These are phyloP conservation scores for Hippocampus guttulatus DNA, from an alignment of 2,113 vertebrate genomes.

Conservation along the genomic window DNA sequence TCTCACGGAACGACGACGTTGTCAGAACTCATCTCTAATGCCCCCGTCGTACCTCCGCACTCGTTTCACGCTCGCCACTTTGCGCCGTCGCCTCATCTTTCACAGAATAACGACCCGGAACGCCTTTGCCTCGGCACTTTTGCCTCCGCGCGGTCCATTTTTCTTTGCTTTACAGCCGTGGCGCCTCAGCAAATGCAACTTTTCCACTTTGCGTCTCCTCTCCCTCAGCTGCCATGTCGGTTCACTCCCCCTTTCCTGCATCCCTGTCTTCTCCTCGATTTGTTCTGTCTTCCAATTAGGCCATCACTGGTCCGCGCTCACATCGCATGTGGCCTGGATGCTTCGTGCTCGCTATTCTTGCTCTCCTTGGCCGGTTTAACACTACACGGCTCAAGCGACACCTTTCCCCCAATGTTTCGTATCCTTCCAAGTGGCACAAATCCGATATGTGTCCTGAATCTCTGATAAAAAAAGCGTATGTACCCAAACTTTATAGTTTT, in stretches of 20 bases:
- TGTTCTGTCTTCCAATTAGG: conserved; percentile 57
- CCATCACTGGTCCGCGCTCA: conserved; percentile 33
- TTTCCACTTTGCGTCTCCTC: conserved; percentile 18
- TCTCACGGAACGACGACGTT: conserved; percentile 14
- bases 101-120: conserved; percentile 12
- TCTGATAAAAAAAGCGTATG: background rate
- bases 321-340: conserved; percentile 29
- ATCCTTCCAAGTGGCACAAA: background rate
- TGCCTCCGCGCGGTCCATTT: background rate
- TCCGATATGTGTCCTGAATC: background rate
- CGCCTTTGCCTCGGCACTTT: background rate
- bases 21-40: conserved; percentile 22
- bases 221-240: conserved; percentile 60
- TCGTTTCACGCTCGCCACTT: conserved; percentile 7
- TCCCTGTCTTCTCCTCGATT: conserved; percentile 48
- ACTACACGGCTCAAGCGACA: background rate
- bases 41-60: conserved; percentile 12
- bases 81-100: conserved; percentile 29
- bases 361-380: conserved; percentile 11
- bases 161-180: conserved; percentile 23
- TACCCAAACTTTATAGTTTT: no score
- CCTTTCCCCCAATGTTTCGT: background rate
- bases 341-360: conserved; percentile 31
- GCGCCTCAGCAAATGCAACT: conserved; percentile 13
- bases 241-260: conserved; percentile 43